Percentiles rank a stretch among this genome's conserved stretches.
Evolutionary conservation across 2,113 vertebrate genomes (phyloP).

Genomic region (Colinus virginianus): DNA sequence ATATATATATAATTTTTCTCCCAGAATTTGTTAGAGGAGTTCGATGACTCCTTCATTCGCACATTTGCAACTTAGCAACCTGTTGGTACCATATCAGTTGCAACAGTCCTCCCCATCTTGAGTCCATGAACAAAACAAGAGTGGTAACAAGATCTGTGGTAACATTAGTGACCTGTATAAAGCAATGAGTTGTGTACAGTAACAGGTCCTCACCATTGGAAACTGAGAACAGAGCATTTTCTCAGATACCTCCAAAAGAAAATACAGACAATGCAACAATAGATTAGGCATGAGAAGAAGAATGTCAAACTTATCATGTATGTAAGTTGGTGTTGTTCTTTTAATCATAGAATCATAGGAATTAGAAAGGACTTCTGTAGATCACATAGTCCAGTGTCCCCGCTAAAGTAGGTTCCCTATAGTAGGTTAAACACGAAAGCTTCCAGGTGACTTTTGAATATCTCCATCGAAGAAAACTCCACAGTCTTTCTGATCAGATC

Average conservation of each 20-base stretch:
- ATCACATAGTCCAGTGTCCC: no score
- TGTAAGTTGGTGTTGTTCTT: fast-evolving
- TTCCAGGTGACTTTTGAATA: no score
- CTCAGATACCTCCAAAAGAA: neutral
- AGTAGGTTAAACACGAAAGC: no score
- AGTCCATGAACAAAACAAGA: fast-evolving
- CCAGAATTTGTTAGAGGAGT: neutral
- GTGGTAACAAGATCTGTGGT: neutral
- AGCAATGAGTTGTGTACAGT: neutral
- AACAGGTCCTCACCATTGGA: neutral
- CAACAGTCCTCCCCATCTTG: neutral
- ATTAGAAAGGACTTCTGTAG: no score
- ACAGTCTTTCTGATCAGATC: no score
- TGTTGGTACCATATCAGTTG: neutral
- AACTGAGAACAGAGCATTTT: neutral
- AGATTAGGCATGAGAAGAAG: no score
- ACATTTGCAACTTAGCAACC: neutral
- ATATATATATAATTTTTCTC: neutral
- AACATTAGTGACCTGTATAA: neutral
- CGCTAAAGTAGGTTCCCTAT: no score
- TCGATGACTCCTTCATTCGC: neutral
- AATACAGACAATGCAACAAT: neutral
- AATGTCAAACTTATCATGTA: no score
- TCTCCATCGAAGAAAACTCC: no score
- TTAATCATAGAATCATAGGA: no score